Percentiles rank a stretch among this genome's conserved stretches.
These are phyloP conservation scores for Drosophila ercepeae DNA, from an alignment of 1,140 invertebrate genomes.

Conservation along the genomic window DNA sequence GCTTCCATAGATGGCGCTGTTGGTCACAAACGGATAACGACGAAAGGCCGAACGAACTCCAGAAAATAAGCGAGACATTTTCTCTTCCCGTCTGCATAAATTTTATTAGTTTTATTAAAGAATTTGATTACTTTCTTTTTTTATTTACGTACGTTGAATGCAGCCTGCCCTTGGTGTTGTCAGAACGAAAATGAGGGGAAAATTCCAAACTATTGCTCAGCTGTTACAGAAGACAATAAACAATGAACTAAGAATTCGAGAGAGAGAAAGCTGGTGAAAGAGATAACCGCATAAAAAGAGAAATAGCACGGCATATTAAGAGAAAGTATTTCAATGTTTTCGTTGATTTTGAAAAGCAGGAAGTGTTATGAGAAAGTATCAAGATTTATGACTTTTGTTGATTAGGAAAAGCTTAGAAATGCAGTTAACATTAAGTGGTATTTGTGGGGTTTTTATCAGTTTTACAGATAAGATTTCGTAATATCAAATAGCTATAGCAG, in stretches of 20 bases:
- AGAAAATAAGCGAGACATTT: constrained; percentile 55
- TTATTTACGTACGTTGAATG: constrained; percentile 7
- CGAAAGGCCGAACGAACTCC: constrained; percentile 77
- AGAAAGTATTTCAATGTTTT: constrained; percentile 17
- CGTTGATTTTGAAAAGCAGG: not conserved
- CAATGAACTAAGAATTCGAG: not conserved
- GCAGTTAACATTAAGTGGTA: constrained; percentile 11
- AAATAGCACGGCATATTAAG: not conserved
- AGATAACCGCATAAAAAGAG: constrained; percentile 4
- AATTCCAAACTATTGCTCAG: constrained; percentile 36
- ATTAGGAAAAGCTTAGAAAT: constrained; percentile 36
- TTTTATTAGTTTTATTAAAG: not conserved
- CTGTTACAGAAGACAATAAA: constrained; percentile 44
- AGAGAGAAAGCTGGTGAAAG: not conserved
- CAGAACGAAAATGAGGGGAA: constrained; percentile 42
- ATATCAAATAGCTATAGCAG: not conserved
- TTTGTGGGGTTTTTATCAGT: constrained; percentile 21
- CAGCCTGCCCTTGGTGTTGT: constrained; percentile 31
- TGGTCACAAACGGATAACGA: constrained; percentile 87
- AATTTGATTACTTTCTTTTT: not conserved
- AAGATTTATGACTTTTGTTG: constrained; percentile 21
- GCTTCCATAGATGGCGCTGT: constrained; percentile 90
- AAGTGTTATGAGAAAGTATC: not conserved
- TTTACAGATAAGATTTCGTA: constrained; percentile 25
- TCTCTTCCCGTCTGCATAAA: not conserved